A percentile compares a stretch with the other conserved stretches of the same genome.
These are phyloP conservation scores for Pelusios castaneus DNA, from an alignment of 2,113 vertebrate genomes.

Conservation along the genomic window DNA sequence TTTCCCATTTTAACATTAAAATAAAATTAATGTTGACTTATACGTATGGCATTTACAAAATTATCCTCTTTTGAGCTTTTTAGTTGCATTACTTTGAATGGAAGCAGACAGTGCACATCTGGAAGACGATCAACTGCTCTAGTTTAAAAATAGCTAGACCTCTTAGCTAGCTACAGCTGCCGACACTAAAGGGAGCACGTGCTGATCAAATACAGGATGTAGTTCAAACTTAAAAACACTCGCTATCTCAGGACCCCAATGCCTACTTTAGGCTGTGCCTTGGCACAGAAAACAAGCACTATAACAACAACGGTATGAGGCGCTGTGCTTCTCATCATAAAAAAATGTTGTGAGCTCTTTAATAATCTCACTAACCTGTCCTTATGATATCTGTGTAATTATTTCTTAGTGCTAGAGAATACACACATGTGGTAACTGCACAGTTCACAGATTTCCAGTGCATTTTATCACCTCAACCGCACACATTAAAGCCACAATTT, in stretches of 20 bases:
- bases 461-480: accelerated
- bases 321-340: background rate
- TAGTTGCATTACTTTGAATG: background rate
- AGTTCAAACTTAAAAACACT: background rate
- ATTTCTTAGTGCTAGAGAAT: accelerated
- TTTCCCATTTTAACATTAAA: conserved; percentile 31
- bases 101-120: conserved; percentile 38
- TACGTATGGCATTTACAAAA: conserved; percentile 25
- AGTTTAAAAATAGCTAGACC: background rate
- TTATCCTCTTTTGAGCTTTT: conserved; percentile 31
- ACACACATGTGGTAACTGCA: background rate
- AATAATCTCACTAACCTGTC: accelerated
- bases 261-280: accelerated
- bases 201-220: background rate
- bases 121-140: conserved; percentile 34
- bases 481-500: background rate
- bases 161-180: background rate
- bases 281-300: accelerated
- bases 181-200: background rate
- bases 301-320: accelerated
- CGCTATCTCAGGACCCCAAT: background rate
- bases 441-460: background rate
- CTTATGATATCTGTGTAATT: background rate
- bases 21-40: background rate
- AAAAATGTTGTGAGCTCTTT: accelerated